Percentiles rank a stretch among this genome's conserved stretches.
Conservation (phyloP, 2,113 vertebrate species). For the Setophaga petechia region DNA sequence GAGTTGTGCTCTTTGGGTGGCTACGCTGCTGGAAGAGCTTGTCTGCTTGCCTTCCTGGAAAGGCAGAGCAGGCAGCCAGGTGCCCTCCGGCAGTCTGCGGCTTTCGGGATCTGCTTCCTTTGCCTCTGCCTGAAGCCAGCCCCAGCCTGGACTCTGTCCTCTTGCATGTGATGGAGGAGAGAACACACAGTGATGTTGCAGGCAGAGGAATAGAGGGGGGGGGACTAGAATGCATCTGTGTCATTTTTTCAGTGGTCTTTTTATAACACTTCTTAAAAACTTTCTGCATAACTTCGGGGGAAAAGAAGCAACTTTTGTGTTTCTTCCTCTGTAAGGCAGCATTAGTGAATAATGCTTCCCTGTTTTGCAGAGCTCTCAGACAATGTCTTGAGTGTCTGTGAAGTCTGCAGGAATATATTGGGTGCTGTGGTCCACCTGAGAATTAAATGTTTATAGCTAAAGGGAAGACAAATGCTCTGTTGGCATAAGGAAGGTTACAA, state of each 20-base stretch:
- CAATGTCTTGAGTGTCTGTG: not conserved
- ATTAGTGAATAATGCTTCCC: not conserved
- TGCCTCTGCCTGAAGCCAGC: slow-evolving; percentile 16
- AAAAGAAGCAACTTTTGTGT: not conserved
- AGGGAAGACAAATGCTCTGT: not conserved
- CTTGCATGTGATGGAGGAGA: not conserved
- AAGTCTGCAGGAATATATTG: not conserved
- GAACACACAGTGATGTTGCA: not conserved
- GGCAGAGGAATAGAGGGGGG: not conserved
- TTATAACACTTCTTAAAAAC: not conserved
- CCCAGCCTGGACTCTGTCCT: slow-evolving; percentile 15
- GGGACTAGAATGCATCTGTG: not conserved
- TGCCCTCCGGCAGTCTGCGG: slow-evolving; percentile 44
- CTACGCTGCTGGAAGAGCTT: not conserved
- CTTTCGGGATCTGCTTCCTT: not conserved
- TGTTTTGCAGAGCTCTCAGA: not conserved
- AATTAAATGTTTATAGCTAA: not conserved
- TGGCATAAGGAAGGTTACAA: not conserved
- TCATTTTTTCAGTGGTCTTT: not conserved
- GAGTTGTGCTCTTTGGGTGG: slow-evolving; percentile 7
- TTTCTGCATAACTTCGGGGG: not conserved
- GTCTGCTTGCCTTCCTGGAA: slow-evolving; percentile 43
- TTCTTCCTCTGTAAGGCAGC: not conserved
- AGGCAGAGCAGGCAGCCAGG: slow-evolving; percentile 49
- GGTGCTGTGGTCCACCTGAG: not conserved